Conservation (phyloP, 2,797 vertebrate species). For the Apogon talboti region DNA sequence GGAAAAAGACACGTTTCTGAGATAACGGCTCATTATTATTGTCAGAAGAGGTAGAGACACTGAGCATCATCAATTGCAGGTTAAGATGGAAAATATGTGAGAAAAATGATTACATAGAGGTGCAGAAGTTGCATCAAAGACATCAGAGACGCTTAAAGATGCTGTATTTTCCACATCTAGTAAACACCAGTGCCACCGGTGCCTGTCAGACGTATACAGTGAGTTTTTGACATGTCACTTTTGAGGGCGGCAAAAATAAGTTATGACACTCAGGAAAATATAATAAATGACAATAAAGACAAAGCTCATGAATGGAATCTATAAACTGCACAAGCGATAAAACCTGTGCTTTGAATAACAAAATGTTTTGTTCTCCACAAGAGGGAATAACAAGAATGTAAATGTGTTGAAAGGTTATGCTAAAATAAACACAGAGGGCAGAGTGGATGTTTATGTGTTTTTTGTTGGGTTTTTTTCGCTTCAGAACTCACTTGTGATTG, state of each 20-base stretch:
- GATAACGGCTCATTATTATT: background rate
- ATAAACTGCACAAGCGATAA: conserved; percentile 21
- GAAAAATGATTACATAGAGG: background rate
- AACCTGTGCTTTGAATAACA: conserved; percentile 4
- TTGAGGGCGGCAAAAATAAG: conserved; percentile 20
- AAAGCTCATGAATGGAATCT: conserved; percentile 10
- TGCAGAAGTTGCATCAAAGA: background rate
- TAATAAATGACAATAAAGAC: conserved; percentile 22
- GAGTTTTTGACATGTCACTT: conserved; percentile 22
- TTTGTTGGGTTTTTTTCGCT: conserved; percentile 4
- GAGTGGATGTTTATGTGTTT: conserved; percentile 36
- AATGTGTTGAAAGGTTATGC: background rate
- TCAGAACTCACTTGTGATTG: conserved; percentile 26
- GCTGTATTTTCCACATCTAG: too few relatives aligned
- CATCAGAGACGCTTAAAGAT: background rate
- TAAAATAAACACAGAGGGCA: conserved; percentile 42
- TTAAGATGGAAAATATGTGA: background rate
- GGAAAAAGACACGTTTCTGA: background rate
- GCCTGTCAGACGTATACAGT: conserved; percentile 7
- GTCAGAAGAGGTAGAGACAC: background rate
- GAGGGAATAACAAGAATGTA: background rate
- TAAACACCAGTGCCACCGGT: background rate
- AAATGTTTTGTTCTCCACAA: conserved; percentile 7
- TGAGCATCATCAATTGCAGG: background rate
- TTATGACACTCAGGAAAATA: conserved; percentile 22